Conservation (phyloP, 2,888 invertebrate genomes). For the Mythimna albipuncta region DNA sequence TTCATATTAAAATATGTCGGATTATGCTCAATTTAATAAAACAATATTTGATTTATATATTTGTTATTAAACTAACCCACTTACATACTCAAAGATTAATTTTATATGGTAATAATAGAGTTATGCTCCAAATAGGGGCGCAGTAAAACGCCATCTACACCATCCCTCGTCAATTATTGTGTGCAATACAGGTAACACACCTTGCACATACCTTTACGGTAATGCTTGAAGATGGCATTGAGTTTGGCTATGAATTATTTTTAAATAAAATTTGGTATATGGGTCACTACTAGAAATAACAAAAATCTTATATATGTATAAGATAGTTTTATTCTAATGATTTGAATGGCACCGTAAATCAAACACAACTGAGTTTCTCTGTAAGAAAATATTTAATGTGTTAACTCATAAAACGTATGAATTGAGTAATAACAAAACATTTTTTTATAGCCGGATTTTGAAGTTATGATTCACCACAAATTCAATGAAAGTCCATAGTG, state of each 20-base stretch:
- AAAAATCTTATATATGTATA: not conserved
- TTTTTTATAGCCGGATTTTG: no score
- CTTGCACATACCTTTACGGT: not conserved
- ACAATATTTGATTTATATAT: not conserved
- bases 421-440: no score
- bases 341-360: no score
- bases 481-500: no score
- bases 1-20: no score
- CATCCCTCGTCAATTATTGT: not conserved
- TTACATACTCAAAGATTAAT: not conserved
- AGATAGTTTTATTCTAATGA: no score
- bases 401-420: no score
- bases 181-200: not conserved
- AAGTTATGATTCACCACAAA: no score
- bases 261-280: not conserved
- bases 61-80: not conserved
- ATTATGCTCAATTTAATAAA: not conserved
- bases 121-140: not conserved
- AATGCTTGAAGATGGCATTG: not conserved
- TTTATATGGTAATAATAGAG: not conserved
- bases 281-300: not conserved
- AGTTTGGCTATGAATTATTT: not conserved
- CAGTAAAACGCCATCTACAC: slow-evolving; percentile 1
- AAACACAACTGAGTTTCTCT: no score
- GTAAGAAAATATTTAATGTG: no score